Evolutionary conservation across 2,797 vertebrate genomes (phyloP), one percentile per base, ranked within the genome.

Genomic region (Characodon lateralis): DNA sequence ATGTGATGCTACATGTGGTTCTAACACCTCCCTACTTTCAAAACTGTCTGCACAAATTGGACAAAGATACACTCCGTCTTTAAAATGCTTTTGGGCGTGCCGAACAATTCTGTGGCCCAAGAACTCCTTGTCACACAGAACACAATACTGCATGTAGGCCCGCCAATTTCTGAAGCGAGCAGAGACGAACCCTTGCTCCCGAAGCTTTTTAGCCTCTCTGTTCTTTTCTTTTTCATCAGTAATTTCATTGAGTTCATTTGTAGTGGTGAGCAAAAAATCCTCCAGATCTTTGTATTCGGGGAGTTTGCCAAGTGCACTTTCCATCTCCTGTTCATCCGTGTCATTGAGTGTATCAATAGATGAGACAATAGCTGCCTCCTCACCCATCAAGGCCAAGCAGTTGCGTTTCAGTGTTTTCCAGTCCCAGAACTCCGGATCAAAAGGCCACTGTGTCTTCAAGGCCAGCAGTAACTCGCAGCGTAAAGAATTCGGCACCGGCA

Each of bases 341-440:
- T 99, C 98, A 14, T 99, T 99, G 14, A 98, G 95, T 77, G 98
- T 98, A 10, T 99, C 98, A 86, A 99, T 98, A 58, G 98, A 99
- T 74, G 98, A 99, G 77, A 99, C 97, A 10, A 99, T 98, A 86
- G 98, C 97, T 48, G 98, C 98, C 90, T 99, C 98, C 87, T 99
- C 97, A n/a, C 98, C 98, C 98, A 99, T 99, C 89, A 99, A 94
- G 66, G 97, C 96, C 89, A 99, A 96, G 94, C 98, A 99, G 65
- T 99, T 98, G 80, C 97, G 97, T 91, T 99, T 99, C 71, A 99
- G 95, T 82, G 98, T 99, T 96, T 99, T 99, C 98, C 98, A 99
- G 95, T 99, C 98, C 98, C 98, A 99, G 93, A 99, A 99, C 93
- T 99, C 98, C 56, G 98, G 98, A 96, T 99, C 98, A 94, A 99